Base-by-base conservation (phyloP, 2,113 vertebrate species). In the Chionomys nivalis region DNA sequence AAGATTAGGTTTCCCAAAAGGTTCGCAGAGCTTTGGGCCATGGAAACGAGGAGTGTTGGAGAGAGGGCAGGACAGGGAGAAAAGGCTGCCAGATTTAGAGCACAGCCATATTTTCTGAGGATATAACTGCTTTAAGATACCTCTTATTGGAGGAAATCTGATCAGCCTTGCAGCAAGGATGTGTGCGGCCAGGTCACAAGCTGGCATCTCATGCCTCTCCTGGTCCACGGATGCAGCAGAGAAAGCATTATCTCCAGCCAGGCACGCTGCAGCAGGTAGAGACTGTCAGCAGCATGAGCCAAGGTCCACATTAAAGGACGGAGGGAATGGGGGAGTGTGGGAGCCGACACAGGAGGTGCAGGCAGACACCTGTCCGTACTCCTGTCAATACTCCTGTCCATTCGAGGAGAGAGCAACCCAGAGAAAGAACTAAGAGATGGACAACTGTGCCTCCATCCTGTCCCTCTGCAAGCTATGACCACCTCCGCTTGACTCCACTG, bases 31-130 rank as follows among this genome's bases (percentile, higher is more conserved):
- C 52, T 61, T 89, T 44, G 77, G 14, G 83, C 7, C 39, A 58
- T 2, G 3, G 31, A 86, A 39, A 58, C 28, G 66, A 75, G 79
- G 52, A 95, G 66, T 83, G 63, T 21, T 55, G 10, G 55, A 79
- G 16, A 47, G 16, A 75, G 28, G 24, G 68, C 1, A 12, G 44
- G 4, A 4, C 8, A 55, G 5, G 24, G 26, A 19, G 33, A 75
- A 47, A 93, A 92, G 36, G 19, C 77, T 61, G 33, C 33, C 31
- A 79, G 16, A 91, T 58, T 87, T 63, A 78, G 73, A 76, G 39
- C 36, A 55, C 36, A 73, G 13, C 63, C 70, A 3, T 7, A 75
- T 94, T 83, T 47, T 81, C 36, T 63, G 58, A 44, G 21, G 23
- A 19, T 94, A 13, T 73, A 63, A 61, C 63, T 81, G 7, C 19